Percentiles rank a stretch among this genome's conserved stretches.
These are phyloP conservation scores for Ganaspis brasiliensis DNA, from an alignment of 2,888 invertebrate genomes.

Conservation along the genomic window DNA sequence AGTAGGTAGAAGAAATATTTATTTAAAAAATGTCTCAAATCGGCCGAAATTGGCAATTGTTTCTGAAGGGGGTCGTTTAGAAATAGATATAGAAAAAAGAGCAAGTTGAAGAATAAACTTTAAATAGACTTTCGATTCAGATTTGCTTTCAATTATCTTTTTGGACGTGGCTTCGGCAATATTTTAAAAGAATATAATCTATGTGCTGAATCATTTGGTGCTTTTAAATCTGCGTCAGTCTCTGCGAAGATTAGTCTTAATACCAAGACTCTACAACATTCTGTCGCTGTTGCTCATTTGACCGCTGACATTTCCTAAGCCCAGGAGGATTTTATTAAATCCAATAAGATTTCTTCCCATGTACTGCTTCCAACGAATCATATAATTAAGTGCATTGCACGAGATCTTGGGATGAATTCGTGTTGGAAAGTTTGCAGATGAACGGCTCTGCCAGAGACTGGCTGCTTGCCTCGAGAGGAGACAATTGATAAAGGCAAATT, in stretches of 20 bases:
- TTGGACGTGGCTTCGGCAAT: too few relatives aligned
- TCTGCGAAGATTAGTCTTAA: slow-evolving; percentile 5
- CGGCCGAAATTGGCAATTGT: too few relatives aligned
- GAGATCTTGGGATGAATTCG: slow-evolving; percentile 25
- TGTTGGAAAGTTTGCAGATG: slow-evolving; percentile 40
- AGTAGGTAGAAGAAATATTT: too few relatives aligned
- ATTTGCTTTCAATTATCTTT: too few relatives aligned
- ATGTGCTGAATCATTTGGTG: neutral
- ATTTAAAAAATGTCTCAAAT: too few relatives aligned
- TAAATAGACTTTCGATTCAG: too few relatives aligned
- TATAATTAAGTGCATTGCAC: slow-evolving; percentile 41
- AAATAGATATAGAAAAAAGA: too few relatives aligned
- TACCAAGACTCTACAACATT: neutral
- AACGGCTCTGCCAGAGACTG: slow-evolving; percentile 22
- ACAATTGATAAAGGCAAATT: slow-evolving; percentile 62
- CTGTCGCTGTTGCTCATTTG: slow-evolving; percentile 30
- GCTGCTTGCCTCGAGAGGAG: slow-evolving; percentile 41
- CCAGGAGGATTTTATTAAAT: slow-evolving; percentile 34
- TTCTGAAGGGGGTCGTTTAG: too few relatives aligned
- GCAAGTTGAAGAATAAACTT: too few relatives aligned
- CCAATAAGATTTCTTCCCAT: slow-evolving; percentile 31
- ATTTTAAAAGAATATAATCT: neutral
- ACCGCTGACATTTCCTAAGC: slow-evolving; percentile 33
- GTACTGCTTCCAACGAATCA: neutral
- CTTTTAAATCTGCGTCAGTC: slow-evolving; percentile 10